phyloP scores from a whole-genome alignment of 2,888 invertebrate species.

The Cephonodes hylas region DNA sequence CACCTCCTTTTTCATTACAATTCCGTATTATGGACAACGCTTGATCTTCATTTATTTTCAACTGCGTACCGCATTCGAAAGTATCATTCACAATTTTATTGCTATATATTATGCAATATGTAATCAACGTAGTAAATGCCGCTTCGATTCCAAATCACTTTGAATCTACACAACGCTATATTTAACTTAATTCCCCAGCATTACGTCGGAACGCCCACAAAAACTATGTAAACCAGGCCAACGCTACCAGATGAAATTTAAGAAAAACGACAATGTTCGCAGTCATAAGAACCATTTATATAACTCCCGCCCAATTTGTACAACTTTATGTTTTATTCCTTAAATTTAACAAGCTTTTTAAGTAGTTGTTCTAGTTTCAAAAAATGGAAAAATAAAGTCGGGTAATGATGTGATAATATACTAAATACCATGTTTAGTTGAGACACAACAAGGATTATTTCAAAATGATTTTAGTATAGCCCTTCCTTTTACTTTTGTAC shows the following conservation, averaged over 20 bases:
- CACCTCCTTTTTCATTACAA: no score
- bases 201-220: background rate
- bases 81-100: background rate
- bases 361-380: background rate
- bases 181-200: background rate
- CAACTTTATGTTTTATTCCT: background rate
- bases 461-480: no score
- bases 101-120: background rate
- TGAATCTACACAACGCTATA: background rate
- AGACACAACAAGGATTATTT: no score
- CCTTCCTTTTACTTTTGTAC: no score
- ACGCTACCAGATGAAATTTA: background rate
- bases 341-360: background rate
- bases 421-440: no score
- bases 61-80: background rate
- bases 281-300: background rate
- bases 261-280: background rate
- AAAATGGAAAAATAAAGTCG: background rate
- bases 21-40: no score
- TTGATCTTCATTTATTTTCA: no score
- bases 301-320: background rate
- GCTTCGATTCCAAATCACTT: background rate
- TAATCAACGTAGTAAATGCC: background rate
- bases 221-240: slow-evolving; percentile 9
- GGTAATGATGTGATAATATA: no score